A percentile compares a stretch with the other conserved stretches of the same genome.
These are phyloP conservation scores for Lochmaea capreae DNA, from an alignment of 2,888 invertebrate genomes.

Conservation along the genomic window DNA sequence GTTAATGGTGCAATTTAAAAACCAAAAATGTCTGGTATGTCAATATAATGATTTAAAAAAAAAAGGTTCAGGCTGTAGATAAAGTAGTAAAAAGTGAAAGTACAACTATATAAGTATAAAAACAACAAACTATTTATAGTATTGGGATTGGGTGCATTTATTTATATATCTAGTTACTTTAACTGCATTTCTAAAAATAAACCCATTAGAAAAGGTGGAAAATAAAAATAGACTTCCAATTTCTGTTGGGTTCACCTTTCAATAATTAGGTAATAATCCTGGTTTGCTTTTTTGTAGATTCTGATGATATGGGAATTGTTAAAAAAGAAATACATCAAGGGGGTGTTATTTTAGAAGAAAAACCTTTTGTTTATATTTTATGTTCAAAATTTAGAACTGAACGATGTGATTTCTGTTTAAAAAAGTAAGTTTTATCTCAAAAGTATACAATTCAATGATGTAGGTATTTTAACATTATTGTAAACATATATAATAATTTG, in stretches of 20 bases:
- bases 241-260: not conserved
- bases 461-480: not conserved
- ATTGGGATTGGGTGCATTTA: not conserved
- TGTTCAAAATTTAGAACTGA: conserved; percentile 76
- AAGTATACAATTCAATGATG: not conserved
- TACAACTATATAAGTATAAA: not conserved
- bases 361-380: conserved; percentile 81
- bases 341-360: conserved; percentile 76
- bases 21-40: not conserved
- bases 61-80: not conserved
- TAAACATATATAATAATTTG: conserved; percentile 5
- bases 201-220: not conserved
- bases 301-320: conserved; percentile 31
- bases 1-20: not conserved
- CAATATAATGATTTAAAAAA: not conserved
- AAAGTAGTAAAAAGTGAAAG: not conserved
- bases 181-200: not conserved
- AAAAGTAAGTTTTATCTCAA: conserved; percentile 69
- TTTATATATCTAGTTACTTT: not conserved
- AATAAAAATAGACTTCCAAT: not conserved
- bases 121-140: not conserved
- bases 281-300: conserved; percentile 22
- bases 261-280: not conserved
- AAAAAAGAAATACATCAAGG: conserved; percentile 72
- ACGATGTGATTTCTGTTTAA: conserved; percentile 82